Evolutionary conservation across 2,888 invertebrate genomes (phyloP), one percentile per base, ranked within the genome.

Genomic region (Biston betularia): DNA sequence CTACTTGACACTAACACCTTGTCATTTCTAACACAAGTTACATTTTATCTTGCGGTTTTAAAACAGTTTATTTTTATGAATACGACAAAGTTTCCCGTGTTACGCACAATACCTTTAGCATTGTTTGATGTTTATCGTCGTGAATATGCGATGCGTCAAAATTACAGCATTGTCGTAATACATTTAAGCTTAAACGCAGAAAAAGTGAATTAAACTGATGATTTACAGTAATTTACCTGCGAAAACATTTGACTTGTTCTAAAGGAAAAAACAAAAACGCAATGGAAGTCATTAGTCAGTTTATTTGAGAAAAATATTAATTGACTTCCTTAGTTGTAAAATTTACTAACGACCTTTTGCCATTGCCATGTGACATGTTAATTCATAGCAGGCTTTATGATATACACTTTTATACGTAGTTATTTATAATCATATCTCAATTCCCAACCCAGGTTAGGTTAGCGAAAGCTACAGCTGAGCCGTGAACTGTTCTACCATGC

Each of bases 121-220:
- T 61, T 63, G 42, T 62, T 55, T 9, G 63, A 67, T 58, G 34
- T 12, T 60, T 53, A 63, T 48, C 55, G 10, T 12, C 2, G 7
- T 49, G 24, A 44, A 65, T 52, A 49, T 45, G 64, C 61, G 53
- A 55, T 53, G 60, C 60, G 38, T 64, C 35, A 53, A 68, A 59
- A 57, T 61, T 54, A 64, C 49, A 60, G 50, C 42, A 49, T 64
- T 61, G 60, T 61, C 42, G 42, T 65, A 44, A 57, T 57, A 56
- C 24, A 42, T 40, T 44, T 11, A 24, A 15, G n/a, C n/a, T n/a
- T 53, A 53, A 57, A 56, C 15, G 35, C 42, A 54, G 61, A 42
- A 63, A 66, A 61, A 66, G 66, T 35, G 2, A 53, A 24, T 57
- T 35, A 55, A 65, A 46, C 9, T 52, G 34, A 40, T 52, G 45